Percentiles rank a stretch among this genome's conserved stretches.
Conservation (phyloP, 2,113 vertebrate species). For the Cygnus atratus region DNA sequence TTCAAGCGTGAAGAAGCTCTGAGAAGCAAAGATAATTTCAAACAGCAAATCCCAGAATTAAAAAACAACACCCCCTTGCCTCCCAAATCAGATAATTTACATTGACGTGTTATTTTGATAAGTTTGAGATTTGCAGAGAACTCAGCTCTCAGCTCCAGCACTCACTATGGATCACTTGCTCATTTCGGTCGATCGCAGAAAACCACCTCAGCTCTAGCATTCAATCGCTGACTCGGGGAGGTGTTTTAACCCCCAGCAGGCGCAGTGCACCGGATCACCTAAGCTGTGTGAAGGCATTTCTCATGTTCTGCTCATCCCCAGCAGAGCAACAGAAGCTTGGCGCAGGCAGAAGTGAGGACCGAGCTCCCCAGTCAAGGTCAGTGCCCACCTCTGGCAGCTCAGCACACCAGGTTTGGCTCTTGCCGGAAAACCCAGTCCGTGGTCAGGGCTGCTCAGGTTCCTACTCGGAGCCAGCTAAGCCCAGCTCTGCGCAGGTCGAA, state of each 20-base stretch:
- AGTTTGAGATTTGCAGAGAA: not conserved
- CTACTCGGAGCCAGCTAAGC: not conserved
- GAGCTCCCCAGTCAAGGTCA: not conserved
- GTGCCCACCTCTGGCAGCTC: too few relatives aligned
- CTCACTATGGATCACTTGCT: not conserved
- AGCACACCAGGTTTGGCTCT: not conserved
- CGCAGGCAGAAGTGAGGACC: not conserved
- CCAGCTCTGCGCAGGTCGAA: not conserved
- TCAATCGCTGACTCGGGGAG: not conserved
- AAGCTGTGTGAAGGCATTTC: fast-evolving
- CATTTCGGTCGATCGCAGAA: not conserved
- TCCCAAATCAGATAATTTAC: not conserved
- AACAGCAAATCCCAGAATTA: not conserved
- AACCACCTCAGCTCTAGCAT: not conserved
- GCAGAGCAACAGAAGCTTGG: not conserved
- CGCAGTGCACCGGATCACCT: not conserved
- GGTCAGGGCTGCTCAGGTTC: not conserved
- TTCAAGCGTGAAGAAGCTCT: not conserved
- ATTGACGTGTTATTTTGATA: not conserved
- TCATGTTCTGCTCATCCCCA: not conserved
- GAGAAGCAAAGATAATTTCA: not conserved
- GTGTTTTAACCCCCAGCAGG: not conserved
- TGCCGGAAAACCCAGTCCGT: not conserved
- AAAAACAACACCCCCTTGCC: not conserved
- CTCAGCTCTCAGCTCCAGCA: not conserved